Conservation (phyloP, 1,140 invertebrate genomes). For the Drosophila sechellia region DNA sequence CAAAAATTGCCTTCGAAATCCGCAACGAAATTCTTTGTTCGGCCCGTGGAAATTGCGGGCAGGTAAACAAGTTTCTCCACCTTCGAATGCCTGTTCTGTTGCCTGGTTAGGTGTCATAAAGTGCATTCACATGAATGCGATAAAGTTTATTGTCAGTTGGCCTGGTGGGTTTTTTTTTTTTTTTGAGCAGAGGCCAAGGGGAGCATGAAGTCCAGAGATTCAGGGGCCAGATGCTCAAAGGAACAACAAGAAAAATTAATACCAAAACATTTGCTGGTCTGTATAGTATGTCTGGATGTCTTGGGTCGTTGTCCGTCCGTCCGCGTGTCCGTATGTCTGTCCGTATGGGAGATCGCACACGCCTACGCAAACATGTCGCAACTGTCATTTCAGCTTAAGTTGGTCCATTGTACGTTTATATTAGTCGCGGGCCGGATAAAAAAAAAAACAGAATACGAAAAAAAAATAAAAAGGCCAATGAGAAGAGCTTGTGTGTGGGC, state of each 20-base stretch:
- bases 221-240: slow-evolving; percentile 38
- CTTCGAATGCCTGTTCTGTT: slow-evolving; percentile 20
- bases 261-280: slow-evolving; percentile 71
- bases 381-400: slow-evolving; percentile 84
- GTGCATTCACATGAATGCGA: slow-evolving; percentile 82
- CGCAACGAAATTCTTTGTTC: slow-evolving; percentile 44
- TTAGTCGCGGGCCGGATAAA: slow-evolving; percentile 71
- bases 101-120: slow-evolving; percentile 78
- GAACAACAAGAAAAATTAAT: slow-evolving; percentile 77
- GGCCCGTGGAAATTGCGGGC: slow-evolving; percentile 41
- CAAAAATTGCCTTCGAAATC: slow-evolving; percentile 44
- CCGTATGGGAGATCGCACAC: slow-evolving; percentile 73
- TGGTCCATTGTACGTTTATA: slow-evolving; percentile 83
- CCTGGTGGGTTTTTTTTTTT: slow-evolving; percentile 5
- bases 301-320: slow-evolving; percentile 38
- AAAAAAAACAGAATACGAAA: slow-evolving; percentile 36
- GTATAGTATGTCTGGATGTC: slow-evolving; percentile 9
- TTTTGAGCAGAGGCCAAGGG: not conserved
- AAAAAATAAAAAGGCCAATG: slow-evolving; percentile 42
- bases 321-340: slow-evolving; percentile 15
- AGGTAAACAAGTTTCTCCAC: slow-evolving; percentile 56
- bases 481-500: slow-evolving; percentile 42
- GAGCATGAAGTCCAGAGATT: slow-evolving; percentile 3
- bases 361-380: slow-evolving; percentile 84
- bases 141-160: slow-evolving; percentile 81